Evolutionary conservation across 2,888 invertebrate genomes (phyloP).

Genomic region (Bugulina stolonifera): DNA sequence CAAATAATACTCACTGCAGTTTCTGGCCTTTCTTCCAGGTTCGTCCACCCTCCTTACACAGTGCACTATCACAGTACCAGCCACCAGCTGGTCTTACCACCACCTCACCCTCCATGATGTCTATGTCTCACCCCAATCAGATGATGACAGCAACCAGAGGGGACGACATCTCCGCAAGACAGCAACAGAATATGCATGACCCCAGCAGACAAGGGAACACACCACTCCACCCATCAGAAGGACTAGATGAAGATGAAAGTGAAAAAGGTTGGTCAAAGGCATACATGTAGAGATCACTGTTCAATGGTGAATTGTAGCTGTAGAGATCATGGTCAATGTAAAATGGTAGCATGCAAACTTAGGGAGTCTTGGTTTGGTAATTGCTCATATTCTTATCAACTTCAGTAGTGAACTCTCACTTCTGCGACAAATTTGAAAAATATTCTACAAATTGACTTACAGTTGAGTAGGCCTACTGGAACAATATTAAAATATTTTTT

Average conservation of each 20-base stretch:
- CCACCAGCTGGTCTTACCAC: neutral
- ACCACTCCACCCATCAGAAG: neutral
- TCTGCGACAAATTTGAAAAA: too few species aligned
- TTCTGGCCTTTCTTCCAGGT: conserved; percentile 11
- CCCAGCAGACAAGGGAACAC: neutral
- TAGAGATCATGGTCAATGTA: too few species aligned
- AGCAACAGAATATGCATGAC: conserved; percentile 13
- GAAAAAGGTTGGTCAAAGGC: neutral
- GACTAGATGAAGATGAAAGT: conserved; percentile 15
- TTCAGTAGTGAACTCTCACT: too few species aligned
- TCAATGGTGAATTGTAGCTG: too few species aligned
- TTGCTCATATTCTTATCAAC: too few species aligned
- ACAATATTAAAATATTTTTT: too few species aligned
- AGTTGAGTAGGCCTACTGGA: too few species aligned
- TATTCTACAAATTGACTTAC: too few species aligned
- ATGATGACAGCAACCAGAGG: neutral
- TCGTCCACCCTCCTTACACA: conserved; percentile 8
- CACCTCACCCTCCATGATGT: neutral
- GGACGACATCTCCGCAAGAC: neutral
- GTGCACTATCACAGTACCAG: conserved; percentile 10
- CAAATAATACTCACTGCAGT: too few species aligned
- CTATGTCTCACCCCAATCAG: neutral
- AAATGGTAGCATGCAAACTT: too few species aligned
- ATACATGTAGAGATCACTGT: too few species aligned
- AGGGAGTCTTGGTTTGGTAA: too few species aligned